Base-by-base conservation (phyloP, 1,140 invertebrate species). In the Hycleus cichorii region DNA sequence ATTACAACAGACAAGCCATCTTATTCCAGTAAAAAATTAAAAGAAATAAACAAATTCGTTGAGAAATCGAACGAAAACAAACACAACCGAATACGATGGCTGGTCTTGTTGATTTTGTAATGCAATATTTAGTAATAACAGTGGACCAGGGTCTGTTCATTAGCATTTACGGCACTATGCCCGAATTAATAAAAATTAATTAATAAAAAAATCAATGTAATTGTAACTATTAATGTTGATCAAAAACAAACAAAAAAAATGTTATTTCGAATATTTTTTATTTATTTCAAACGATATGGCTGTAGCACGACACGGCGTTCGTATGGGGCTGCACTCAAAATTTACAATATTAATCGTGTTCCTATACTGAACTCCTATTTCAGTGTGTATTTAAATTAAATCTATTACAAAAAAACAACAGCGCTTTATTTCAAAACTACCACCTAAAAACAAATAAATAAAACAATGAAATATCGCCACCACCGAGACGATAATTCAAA, bases 331-430 rank as follows among this genome's bases (percentile, higher is more conserved):
- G 63, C 67, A 67, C 57, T 52, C 26, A 60, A 65, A 59, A 32
- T 5, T 7, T 32, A 5, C 68, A 67, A 65, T 64, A 65, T 67
- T 67, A 63, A 64, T 61, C 64, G 65, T 67, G 68, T 70, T 70
- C 68, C 68, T 70, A 71, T 70, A 62, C 68, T 64, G 63, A 71
- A 67, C 65, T 70, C 68, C 64, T 64, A 64, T 69, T 67, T 70
- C 68, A 71, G 68, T 71, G 69, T 71, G 68, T 71, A 69, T 69
- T 32, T 66, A 67, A 67, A 70, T 69, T 66, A 70, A 71, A 69
- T 69, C 65, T 68, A 71, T 70, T 71, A 69, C 67, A 64, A 66
- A 58, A 49, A 57, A 44, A 48, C 4, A 32, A 4, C 7, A 2
- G 4, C 4, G 32, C 32, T 32, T 32, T 32, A 32, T 32, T 32